Percentiles rank a stretch among this genome's conserved stretches.
phyloP scores from a whole-genome alignment of 2,888 invertebrate species.

The Myathropa florea region DNA sequence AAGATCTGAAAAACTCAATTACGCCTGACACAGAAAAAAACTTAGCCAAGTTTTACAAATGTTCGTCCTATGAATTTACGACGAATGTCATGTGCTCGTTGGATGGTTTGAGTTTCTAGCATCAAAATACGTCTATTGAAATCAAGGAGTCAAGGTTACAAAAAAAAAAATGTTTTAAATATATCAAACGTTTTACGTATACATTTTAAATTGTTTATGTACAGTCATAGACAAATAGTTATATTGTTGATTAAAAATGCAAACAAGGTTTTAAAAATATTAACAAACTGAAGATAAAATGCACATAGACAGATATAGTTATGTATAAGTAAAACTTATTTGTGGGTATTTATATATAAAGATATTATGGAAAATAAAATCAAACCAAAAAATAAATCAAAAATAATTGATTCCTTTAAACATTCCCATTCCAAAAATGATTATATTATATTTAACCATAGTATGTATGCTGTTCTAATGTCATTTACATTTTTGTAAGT shows the following conservation, averaged over 20 bases:
- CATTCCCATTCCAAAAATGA: constrained; percentile 68
- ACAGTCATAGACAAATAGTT: constrained; percentile 44
- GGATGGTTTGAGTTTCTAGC: background rate
- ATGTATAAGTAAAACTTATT: background rate
- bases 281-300: constrained; percentile 55
- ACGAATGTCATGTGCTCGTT: no score
- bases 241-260: constrained; percentile 30
- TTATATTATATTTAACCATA: constrained; percentile 21
- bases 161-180: background rate
- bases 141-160: background rate
- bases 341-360: constrained; percentile 11
- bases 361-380: background rate
- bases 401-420: constrained; percentile 55
- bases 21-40: no score
- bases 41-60: no score
- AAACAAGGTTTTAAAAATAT: constrained; percentile 32
- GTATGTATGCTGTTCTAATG: constrained; percentile 18
- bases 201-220: constrained; percentile 36
- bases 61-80: no score
- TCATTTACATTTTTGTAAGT: constrained; percentile 16
- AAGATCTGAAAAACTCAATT: no score
- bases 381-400: constrained; percentile 20
- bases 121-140: background rate
- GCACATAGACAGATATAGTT: constrained; percentile 40
- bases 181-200: background rate